phyloP scores from a whole-genome alignment of 2,113 vertebrate species.

The Ciconia boyciana region DNA sequence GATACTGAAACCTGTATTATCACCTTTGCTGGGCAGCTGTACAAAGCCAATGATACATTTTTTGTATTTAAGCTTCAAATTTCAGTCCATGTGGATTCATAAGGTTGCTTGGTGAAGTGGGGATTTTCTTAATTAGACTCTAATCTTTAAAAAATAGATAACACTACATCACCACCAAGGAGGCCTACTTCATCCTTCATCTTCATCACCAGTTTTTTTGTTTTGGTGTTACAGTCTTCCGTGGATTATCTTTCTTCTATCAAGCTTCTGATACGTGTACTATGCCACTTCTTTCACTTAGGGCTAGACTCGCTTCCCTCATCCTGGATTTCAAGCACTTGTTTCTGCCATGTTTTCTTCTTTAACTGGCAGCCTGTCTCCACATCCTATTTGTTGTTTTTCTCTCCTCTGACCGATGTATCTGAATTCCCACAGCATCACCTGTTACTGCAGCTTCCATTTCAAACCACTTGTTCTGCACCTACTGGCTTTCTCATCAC shows the following conservation, averaged over 20 bases:
- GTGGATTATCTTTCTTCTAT: background rate
- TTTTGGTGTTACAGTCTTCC: background rate
- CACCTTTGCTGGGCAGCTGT: background rate
- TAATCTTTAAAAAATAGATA: background rate
- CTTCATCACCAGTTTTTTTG: background rate
- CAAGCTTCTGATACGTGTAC: background rate
- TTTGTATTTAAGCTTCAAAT: background rate
- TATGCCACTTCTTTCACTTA: background rate
- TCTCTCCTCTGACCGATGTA: background rate
- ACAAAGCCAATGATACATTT: background rate
- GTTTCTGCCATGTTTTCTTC: background rate
- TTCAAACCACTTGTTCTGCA: background rate
- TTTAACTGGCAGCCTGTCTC: background rate
- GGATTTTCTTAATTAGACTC: background rate
- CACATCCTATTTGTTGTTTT: background rate
- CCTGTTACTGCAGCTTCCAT: background rate
- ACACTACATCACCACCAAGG: background rate
- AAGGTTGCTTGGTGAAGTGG: background rate
- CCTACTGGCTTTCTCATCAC: background rate
- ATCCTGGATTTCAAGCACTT: background rate
- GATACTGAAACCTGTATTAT: background rate
- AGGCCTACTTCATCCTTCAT: background rate
- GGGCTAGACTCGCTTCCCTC: background rate
- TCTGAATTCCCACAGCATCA: background rate
- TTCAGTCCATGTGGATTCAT: background rate